Base-by-base conservation (phyloP, 2,797 vertebrate genomes). In the Podargus strigoides region DNA sequence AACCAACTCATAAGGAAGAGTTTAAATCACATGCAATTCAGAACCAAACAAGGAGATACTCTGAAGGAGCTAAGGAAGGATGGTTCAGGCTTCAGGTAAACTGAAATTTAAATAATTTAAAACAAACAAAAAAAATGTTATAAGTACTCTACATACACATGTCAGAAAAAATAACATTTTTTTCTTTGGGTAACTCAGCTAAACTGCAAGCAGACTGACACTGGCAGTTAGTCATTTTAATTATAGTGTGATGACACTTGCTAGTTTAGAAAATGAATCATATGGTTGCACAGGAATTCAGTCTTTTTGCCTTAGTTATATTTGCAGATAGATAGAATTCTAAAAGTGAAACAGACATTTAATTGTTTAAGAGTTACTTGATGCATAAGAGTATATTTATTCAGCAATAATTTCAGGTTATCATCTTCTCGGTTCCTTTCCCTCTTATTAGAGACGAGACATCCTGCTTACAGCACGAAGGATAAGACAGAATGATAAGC, bases 171-270 rank as follows among this genome's bases (percentile, higher is more conserved):
- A 69, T 6, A 58, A 32, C 11, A 46, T 63, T 81, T 93, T 89
- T 81, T 72, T 63, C 89, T 85, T 77, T 94, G 84, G 56, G n/a
- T 73, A 94, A 76, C 62, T 95, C 85, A 88, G 79, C 67, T 60
- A 85, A 92, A 88, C 79, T 94, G 70, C 60, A 94, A 95, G 64
- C 76, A 95, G 82, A 90, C 89, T 94, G 87, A 44, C 50, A 94
- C 14, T 95, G 95, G 78, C 91, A 95, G 91, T 91, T 95, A 95
- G 70, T 97, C 92, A 95, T 95, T 96, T 96, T 94, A 97, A 97
- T 97, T 93, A 95, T 93, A 92, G 41, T 79, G 88, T 90, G 88
- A 95, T 95, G 94, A 96, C 93, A 95, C 95, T 96, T 93, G 94
- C 90, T 96, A 86, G 89, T 93, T 93, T 74, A 87, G 81, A 91